These are phyloP conservation scores for Odontamblyopus rebecca DNA, from an alignment of 2,797 vertebrate species.

Conservation along the genomic window DNA sequence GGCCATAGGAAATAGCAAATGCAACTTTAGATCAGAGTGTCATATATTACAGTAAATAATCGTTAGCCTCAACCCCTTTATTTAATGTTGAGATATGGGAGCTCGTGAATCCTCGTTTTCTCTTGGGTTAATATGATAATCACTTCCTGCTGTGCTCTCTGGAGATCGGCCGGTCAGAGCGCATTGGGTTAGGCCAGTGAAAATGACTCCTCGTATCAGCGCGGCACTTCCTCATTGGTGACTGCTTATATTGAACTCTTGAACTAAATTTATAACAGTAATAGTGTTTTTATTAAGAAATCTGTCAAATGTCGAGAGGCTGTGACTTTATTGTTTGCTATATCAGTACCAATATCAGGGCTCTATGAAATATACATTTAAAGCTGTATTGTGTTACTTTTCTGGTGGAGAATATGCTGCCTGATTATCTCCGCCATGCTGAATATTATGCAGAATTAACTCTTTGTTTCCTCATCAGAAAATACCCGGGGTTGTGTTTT, in stretches of 20 bases:
- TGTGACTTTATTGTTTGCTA: neutral
- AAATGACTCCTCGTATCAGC: constrained; percentile 40
- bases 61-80: constrained; percentile 32
- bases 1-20: neutral
- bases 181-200: constrained; percentile 42
- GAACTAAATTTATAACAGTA: neutral
- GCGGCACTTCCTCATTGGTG: constrained; percentile 28
- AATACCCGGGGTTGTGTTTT: too few species aligned
- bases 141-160: constrained; percentile 44
- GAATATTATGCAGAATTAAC: neutral
- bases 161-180: constrained; percentile 45
- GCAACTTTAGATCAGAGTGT: neutral
- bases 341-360: neutral
- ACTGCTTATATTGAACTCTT: constrained; percentile 20
- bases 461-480: too few species aligned
- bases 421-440: neutral
- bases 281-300: constrained; percentile 8
- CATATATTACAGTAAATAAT: neutral
- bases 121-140: constrained; percentile 60
- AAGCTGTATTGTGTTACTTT: too few species aligned
- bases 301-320: neutral
- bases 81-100: constrained; percentile 30
- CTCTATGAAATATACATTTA: neutral
- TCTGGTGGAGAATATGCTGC: too few species aligned
- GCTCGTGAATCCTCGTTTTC: constrained; percentile 63